Evolutionary conservation across 2,797 vertebrate species (phyloP), one percentile per base, ranked within the genome.

Genomic region (Anisognathus igniventris): DNA sequence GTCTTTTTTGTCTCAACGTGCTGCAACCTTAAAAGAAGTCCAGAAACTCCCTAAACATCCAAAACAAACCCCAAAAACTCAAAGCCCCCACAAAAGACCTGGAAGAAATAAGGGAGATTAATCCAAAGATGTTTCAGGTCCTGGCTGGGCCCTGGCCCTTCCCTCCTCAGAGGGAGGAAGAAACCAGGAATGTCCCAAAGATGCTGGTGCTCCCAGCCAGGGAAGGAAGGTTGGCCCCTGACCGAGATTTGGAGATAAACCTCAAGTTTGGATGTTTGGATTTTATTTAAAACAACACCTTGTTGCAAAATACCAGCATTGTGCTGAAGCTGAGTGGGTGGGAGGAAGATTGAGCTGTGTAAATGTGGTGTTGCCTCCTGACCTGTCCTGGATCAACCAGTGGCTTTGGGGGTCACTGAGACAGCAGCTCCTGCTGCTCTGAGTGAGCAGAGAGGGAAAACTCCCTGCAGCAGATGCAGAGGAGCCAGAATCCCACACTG

Each of bases 321-420:
- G 9, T 37, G 30, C 24, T 79, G 47, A 12, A 39, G 40, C 13
- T 20, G 40, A 16, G 7, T 13, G 48, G 48, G 33, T 13, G 14
- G 35, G 12, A 44, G 71, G 72, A 84, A 17, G 51, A 33, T 18
- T 0, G 31, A 39, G 15, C 58, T 5, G 0, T 56, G 4, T 30
- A 10, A 87, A 14, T 7, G 3, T 14, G 66, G 35, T 10, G 48
- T 4, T 61, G 47, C 10, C 5, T 18, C 80, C 50, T 40, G 42
- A 21, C 6, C 57, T 0, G 0, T 50, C 71, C 45, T 23, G 1
- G 33, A 14, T 44, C 58, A 18, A 0, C 27, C 35, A 7, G 57
- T 9, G 47, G 21, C 61, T 57, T 60, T 54, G 0, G 12, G 44
- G 53, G 28, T 5, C 48, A 11, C 54, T 70, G 65, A 56, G 40